phyloP scores from a whole-genome alignment of 2,888 invertebrate species.

The Platerodrilus igneus region DNA sequence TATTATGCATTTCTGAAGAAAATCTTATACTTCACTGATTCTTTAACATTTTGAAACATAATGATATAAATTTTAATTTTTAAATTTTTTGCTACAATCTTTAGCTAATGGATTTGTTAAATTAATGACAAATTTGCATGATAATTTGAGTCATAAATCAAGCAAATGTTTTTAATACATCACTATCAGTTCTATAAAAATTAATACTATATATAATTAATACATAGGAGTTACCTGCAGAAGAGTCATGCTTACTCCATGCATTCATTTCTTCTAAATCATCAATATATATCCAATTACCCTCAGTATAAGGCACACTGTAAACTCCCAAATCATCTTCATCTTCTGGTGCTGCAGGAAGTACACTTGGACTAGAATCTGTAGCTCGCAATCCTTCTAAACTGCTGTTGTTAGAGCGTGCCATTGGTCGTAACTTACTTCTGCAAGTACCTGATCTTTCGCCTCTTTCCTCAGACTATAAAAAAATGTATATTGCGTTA shows the following conservation, averaged over 20 bases:
- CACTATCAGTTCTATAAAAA: neutral
- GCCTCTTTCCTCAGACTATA: conserved; percentile 68
- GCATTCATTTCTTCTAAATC: conserved; percentile 65
- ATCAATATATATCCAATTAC: conserved; percentile 72
- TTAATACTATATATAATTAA: neutral
- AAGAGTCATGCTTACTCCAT: conserved; percentile 54
- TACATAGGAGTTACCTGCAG: conserved; percentile 26
- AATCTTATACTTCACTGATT: too few relatives aligned
- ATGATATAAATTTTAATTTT: too few relatives aligned
- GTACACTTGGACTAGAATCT: conserved; percentile 62
- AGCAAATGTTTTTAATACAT: too few relatives aligned
- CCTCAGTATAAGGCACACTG: conserved; percentile 66
- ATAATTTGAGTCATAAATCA: too few relatives aligned
- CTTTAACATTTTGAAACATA: too few relatives aligned
- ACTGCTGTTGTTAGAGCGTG: conserved; percentile 70
- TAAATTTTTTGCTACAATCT: too few relatives aligned
- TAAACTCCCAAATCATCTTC: conserved; percentile 71
- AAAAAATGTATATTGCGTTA: conserved; percentile 8
- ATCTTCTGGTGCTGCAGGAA: conserved; percentile 49
- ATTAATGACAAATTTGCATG: too few relatives aligned
- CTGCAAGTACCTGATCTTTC: conserved; percentile 57
- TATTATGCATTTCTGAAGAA: too few relatives aligned
- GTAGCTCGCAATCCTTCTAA: conserved; percentile 60
- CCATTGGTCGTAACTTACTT: conserved; percentile 54
- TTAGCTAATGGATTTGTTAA: too few relatives aligned